phyloP scores from a whole-genome alignment of 2,888 invertebrate species.

The Zygothrica quintamaculata region DNA sequence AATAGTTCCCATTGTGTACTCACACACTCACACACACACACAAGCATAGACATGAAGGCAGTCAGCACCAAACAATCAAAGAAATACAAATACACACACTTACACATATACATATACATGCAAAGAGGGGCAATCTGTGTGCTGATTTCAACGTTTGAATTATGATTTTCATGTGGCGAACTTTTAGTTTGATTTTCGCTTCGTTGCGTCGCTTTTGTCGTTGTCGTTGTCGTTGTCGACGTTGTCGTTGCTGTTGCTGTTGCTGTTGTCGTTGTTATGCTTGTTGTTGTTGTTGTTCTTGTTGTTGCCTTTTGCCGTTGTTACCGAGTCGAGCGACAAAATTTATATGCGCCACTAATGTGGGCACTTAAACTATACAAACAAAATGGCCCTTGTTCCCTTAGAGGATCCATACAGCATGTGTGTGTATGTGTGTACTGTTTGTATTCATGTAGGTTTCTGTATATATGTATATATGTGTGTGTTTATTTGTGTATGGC shows the following conservation, averaged over 20 bases:
- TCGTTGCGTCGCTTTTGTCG: slow-evolving; percentile 69
- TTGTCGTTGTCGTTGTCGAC: slow-evolving; percentile 31
- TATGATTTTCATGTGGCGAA: slow-evolving; percentile 76
- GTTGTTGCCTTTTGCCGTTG: slow-evolving; percentile 23
- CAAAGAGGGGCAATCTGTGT: slow-evolving; percentile 61
- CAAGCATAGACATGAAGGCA: not conserved
- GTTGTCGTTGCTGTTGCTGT: slow-evolving; percentile 23
- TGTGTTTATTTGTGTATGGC: slow-evolving; percentile 14
- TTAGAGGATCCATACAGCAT: slow-evolving; percentile 5
- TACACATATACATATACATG: slow-evolving; percentile 15
- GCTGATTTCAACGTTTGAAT: slow-evolving; percentile 72
- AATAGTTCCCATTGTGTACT: slow-evolving; percentile 72
- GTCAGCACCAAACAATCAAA: slow-evolving; percentile 48
- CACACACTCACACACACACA: slow-evolving; percentile 34
- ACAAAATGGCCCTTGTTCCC: slow-evolving; percentile 61
- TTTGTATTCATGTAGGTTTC: not conserved
- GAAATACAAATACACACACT: slow-evolving; percentile 30
- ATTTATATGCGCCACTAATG: slow-evolving; percentile 76
- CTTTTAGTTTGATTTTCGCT: slow-evolving; percentile 76
- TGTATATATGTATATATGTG: slow-evolving; percentile 7
- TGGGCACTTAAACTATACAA: slow-evolving; percentile 77
- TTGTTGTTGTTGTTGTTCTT: slow-evolving; percentile 24
- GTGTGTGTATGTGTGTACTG: slow-evolving; percentile 1
- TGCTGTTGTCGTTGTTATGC: slow-evolving; percentile 11
- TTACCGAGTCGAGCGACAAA: slow-evolving; percentile 59